These are phyloP conservation scores for Habropoda laboriosa DNA, from an alignment of 1,140 invertebrate species.

Conservation along the genomic window DNA sequence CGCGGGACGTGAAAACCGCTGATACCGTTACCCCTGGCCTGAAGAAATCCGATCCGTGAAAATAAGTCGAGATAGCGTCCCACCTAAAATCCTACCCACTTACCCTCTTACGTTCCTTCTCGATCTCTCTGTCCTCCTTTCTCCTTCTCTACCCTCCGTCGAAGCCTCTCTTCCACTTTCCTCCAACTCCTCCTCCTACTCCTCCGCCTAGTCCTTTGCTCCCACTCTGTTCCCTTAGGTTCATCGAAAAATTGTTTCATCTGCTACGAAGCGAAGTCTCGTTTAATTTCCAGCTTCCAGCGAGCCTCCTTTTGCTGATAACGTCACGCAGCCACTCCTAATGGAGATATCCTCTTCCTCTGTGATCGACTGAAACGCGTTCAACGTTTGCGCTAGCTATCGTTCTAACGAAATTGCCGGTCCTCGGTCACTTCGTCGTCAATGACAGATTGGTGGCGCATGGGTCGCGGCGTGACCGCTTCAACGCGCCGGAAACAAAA, in stretches of 20 bases:
- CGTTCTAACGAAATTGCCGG: neutral
- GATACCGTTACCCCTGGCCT: constrained; percentile 66
- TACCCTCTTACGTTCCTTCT: constrained; percentile 36
- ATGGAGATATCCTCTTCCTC: constrained; percentile 20
- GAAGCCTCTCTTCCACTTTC: neutral
- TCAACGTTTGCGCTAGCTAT: neutral
- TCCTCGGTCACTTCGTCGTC: constrained; percentile 23
- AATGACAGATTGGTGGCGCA: constrained; percentile 19
- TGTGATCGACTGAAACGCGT: neutral
- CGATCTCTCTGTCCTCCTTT: constrained; percentile 10
- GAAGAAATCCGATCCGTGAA: constrained; percentile 69
- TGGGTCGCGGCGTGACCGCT: neutral
- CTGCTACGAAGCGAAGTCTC: constrained; percentile 38
- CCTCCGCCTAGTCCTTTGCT: neutral
- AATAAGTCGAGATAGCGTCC: constrained; percentile 68
- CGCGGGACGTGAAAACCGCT: constrained; percentile 72
- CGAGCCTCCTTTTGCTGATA: constrained; percentile 34
- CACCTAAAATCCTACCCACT: constrained; percentile 63
- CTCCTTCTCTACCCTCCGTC: neutral
- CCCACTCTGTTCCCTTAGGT: neutral
- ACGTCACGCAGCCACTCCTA: constrained; percentile 7
- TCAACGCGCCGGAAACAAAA: constrained; percentile 34
- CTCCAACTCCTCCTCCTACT: neutral
- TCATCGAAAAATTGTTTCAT: constrained; percentile 66
- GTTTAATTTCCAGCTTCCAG: constrained; percentile 60